Conservation (phyloP, 2,888 invertebrate genomes). For the Brassicogethes aeneus region DNA sequence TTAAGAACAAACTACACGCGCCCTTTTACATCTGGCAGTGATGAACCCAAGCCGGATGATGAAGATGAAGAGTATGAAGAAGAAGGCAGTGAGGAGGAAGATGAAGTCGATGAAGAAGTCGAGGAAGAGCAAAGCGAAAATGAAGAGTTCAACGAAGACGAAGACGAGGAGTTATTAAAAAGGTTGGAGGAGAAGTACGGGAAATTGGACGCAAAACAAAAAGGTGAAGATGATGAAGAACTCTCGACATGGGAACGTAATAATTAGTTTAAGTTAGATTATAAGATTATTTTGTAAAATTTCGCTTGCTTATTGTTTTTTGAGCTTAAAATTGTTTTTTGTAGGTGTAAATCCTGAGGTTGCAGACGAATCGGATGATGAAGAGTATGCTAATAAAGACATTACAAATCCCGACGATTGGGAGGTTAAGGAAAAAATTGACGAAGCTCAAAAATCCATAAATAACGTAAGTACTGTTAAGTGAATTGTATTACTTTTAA, state of each 20-base stretch:
- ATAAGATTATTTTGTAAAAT: neutral
- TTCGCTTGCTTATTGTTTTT: too few species aligned
- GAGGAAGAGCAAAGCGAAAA: slow-evolving; percentile 43
- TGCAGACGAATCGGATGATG: slow-evolving; percentile 29
- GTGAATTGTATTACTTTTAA: neutral
- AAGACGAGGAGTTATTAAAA: slow-evolving; percentile 59
- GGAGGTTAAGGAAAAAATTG: slow-evolving; percentile 37
- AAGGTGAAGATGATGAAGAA: slow-evolving; percentile 35
- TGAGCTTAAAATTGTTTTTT: too few species aligned
- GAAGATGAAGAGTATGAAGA: slow-evolving; percentile 28
- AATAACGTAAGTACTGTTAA: slow-evolving; percentile 31
- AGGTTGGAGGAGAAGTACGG: slow-evolving; percentile 68
- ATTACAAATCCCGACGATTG: slow-evolving; percentile 50
- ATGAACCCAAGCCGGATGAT: slow-evolving; percentile 14
- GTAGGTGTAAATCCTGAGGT: slow-evolving; percentile 13
- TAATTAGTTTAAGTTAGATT: slow-evolving; percentile 2
- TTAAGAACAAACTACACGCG: slow-evolving; percentile 33
- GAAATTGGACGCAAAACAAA: slow-evolving; percentile 43
- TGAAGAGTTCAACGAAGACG: slow-evolving; percentile 46
- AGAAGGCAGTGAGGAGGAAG: slow-evolving; percentile 26
- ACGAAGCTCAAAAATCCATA: slow-evolving; percentile 34
- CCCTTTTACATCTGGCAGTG: slow-evolving; percentile 31
- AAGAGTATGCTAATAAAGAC: slow-evolving; percentile 43
- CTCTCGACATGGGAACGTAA: slow-evolving; percentile 39
- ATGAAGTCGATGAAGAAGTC: slow-evolving; percentile 36